A percentile compares a stretch with the other conserved stretches of the same genome.
Evolutionary conservation across 2,888 invertebrate species (phyloP).

Genomic region (Leuctra nigra): DNA sequence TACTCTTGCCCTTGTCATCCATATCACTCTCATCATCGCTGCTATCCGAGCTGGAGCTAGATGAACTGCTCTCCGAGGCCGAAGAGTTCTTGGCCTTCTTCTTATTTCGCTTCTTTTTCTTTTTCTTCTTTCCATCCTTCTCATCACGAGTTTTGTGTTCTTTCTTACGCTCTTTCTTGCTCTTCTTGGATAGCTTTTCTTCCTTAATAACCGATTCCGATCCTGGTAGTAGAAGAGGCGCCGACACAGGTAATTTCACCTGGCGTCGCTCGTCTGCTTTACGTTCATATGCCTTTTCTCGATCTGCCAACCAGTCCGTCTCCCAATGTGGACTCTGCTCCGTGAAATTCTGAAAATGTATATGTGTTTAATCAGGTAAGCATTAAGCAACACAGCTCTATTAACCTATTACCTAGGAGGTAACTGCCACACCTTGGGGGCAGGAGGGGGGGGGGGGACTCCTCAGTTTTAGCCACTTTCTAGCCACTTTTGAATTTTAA

Average conservation of each 20-base stretch:
- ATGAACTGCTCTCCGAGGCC: constrained; percentile 14
- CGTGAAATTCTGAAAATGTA: constrained; percentile 64
- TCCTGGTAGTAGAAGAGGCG: neutral
- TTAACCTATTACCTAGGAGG: no score
- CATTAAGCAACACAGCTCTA: no score
- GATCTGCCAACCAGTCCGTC: constrained; percentile 76
- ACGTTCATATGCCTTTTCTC: constrained; percentile 60
- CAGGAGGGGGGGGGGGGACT: no score
- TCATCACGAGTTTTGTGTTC: constrained; percentile 44
- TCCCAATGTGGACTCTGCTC: constrained; percentile 85
- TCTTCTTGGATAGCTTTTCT: constrained; percentile 36
- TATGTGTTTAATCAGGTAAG: no score
- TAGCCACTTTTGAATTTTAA: no score
- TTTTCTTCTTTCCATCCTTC: constrained; percentile 46
- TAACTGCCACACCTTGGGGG: no score
- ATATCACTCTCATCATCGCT: constrained; percentile 43
- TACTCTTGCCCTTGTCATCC: constrained; percentile 51
- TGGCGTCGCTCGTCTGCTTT: constrained; percentile 38
- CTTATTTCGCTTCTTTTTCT: constrained; percentile 37
- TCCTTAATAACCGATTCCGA: constrained; percentile 22
- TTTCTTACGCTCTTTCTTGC: constrained; percentile 51
- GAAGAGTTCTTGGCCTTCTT: constrained; percentile 29
- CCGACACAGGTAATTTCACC: constrained; percentile 34
- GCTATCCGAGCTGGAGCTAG: constrained; percentile 33
- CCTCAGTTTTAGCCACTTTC: no score